Evolutionary conservation across 2,888 invertebrate genomes (phyloP), one percentile per base, ranked within the genome.

Genomic region (Dynastes grantii): DNA sequence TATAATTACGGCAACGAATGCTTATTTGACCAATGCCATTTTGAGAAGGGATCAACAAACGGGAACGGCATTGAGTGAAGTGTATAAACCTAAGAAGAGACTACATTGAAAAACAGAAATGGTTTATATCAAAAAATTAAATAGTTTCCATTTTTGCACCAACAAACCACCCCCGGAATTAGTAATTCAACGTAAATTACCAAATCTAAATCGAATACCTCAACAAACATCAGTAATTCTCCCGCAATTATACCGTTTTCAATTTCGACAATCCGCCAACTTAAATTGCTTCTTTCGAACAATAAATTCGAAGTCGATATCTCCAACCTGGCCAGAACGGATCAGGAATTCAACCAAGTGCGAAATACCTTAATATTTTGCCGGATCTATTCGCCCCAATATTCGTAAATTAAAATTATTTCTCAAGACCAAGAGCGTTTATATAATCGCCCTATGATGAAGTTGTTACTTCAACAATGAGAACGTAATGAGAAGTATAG

Each of bases 261-360:
- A 68, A 68, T 68, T 68, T 68, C 51, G 13, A 16, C 68, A 68
- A 68, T 68, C 68, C 68, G 11, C 13, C 29, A 40, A 22, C 68
- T 51, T 9, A 68, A 68, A 49, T 49, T 68, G 63, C 63, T 63
- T 63, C 32, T 5, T 29, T 11, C 11, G 2, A 29, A n/a, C 32
- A 11, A 32, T 63, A 55, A 55, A 2, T 32, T 63, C 29, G 45
- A 32, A 22, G 32, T 29, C 11, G 29, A 27, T 13, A 63, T 63
- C 11, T 5, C 22, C 8, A 5, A 29, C 32, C 13, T 32, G 32
- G n/a, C 16, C n/a, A n/a, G 13, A 55, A 55, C n/a, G 55, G 22
- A 55, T 55, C 55, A 6, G 13, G 16, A 22, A 55, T n/a, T 13
- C 13, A 16, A 16, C 55, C 16, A n/a, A 55, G 55, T 6, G 55